Percentiles rank a stretch among this genome's conserved stretches.
Evolutionary conservation across 2,888 invertebrate species (phyloP).

Genomic region (Neoaliturus tenellus): DNA sequence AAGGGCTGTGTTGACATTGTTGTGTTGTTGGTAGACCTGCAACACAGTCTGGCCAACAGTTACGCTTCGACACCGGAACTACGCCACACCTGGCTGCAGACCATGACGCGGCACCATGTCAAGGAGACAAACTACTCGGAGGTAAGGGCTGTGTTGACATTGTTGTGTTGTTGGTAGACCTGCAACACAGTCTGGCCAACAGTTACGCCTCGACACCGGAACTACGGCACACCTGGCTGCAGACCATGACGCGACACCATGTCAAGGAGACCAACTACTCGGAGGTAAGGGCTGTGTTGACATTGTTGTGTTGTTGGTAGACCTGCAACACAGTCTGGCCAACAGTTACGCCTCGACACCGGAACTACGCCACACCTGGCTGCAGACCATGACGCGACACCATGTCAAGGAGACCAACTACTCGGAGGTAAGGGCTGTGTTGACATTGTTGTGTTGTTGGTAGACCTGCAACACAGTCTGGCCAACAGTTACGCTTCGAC

Average conservation of each 20-base stretch:
- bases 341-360: slow-evolving; percentile 97
- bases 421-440: slow-evolving; percentile 90
- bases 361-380: slow-evolving; percentile 95
- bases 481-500: slow-evolving; percentile 97
- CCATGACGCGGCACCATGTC: slow-evolving; percentile 92
- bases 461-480: slow-evolving; percentile 93
- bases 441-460: too few relatives aligned
- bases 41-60: slow-evolving; percentile 94
- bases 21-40: slow-evolving; percentile 92
- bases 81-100: slow-evolving; percentile 96
- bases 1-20: too few relatives aligned
- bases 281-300: slow-evolving; percentile 88
- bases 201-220: slow-evolving; percentile 97
- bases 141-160: too few relatives aligned
- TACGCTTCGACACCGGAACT: slow-evolving; percentile 96
- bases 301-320: too few relatives aligned
- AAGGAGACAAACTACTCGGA: slow-evolving; percentile 92
- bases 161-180: slow-evolving; percentile 91
- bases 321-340: slow-evolving; percentile 93
- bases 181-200: slow-evolving; percentile 94
- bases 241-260: slow-evolving; percentile 94
- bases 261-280: slow-evolving; percentile 89
- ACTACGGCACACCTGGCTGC: slow-evolving; percentile 96
- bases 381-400: slow-evolving; percentile 94
- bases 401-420: slow-evolving; percentile 89